Evolutionary conservation across 2,888 invertebrate species (phyloP).

Genomic region (Sinotaia quadrata): DNA sequence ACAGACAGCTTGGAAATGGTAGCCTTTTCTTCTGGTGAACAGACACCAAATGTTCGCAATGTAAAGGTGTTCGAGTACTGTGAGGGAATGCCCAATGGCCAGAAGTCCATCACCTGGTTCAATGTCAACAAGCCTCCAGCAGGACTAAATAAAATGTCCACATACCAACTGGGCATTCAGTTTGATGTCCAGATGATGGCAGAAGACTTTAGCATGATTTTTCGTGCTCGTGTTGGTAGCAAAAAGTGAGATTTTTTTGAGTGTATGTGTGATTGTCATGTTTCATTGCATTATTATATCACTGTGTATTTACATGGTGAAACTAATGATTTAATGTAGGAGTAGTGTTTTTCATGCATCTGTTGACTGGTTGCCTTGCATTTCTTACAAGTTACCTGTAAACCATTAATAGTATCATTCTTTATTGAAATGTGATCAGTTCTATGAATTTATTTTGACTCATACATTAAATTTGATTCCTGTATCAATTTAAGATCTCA

Average conservation of each 20-base stretch:
- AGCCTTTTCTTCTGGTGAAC: constrained; percentile 74
- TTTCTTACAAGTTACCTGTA: too few species aligned
- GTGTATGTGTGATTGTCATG: too few species aligned
- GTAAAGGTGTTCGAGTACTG: constrained; percentile 71
- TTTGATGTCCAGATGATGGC: constrained; percentile 74
- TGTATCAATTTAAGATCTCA: too few species aligned
- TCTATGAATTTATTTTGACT: too few species aligned
- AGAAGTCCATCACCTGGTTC: constrained; percentile 64
- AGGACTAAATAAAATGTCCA: constrained; percentile 68
- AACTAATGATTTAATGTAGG: too few species aligned
- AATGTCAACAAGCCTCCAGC: constrained; percentile 62
- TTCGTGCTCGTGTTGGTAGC: constrained; percentile 70
- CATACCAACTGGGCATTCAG: constrained; percentile 73
- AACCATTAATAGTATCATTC: too few species aligned
- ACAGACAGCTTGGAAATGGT: constrained; percentile 74
- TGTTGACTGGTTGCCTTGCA: too few species aligned
- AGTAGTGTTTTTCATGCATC: too few species aligned
- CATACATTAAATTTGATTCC: too few species aligned
- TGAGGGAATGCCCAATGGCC: constrained; percentile 64
- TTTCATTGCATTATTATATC: too few species aligned
- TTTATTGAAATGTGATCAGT: too few species aligned
- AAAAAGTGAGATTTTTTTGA: constrained; percentile 56
- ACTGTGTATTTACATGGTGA: too few species aligned
- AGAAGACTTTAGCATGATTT: constrained; percentile 75
- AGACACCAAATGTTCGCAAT: constrained; percentile 71